Evolutionary conservation across 2,113 vertebrate species (phyloP).

Genomic region (Mionectes macconnelli): DNA sequence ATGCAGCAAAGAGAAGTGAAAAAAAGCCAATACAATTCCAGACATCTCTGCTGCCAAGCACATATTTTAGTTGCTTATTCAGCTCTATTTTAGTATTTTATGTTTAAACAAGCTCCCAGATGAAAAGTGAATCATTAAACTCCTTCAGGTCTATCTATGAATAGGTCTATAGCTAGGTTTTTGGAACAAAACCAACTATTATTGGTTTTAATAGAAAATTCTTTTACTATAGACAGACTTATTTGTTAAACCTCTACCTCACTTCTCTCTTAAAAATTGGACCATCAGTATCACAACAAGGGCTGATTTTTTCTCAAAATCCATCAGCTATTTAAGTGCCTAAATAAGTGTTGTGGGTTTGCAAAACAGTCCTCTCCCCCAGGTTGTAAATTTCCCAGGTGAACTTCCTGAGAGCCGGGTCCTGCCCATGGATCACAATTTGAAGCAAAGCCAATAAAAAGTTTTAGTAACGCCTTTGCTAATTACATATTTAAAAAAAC

Average conservation of each 20-base stretch:
- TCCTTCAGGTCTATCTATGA: not conserved
- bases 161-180: not conserved
- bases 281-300: not conserved
- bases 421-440: too few species aligned
- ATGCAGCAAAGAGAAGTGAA: not conserved
- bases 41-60: not conserved
- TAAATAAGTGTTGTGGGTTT: too few species aligned
- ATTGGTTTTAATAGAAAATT: not conserved
- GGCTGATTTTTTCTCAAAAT: not conserved
- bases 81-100: constrained; percentile 4
- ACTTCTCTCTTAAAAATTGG: not conserved
- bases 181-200: not conserved
- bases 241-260: not conserved
- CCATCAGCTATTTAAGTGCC: not conserved
- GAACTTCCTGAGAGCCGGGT: too few species aligned
- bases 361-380: too few species aligned
- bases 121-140: too few species aligned
- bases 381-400: too few species aligned
- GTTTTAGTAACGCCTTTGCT: too few species aligned
- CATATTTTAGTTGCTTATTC: not conserved
- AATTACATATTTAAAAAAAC: too few species aligned
- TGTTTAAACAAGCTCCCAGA: too few species aligned
- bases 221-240: not conserved
- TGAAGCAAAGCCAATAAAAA: too few species aligned
- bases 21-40: not conserved